Base-by-base conservation (phyloP, 2,113 vertebrate species). In the Lota lota region DNA sequence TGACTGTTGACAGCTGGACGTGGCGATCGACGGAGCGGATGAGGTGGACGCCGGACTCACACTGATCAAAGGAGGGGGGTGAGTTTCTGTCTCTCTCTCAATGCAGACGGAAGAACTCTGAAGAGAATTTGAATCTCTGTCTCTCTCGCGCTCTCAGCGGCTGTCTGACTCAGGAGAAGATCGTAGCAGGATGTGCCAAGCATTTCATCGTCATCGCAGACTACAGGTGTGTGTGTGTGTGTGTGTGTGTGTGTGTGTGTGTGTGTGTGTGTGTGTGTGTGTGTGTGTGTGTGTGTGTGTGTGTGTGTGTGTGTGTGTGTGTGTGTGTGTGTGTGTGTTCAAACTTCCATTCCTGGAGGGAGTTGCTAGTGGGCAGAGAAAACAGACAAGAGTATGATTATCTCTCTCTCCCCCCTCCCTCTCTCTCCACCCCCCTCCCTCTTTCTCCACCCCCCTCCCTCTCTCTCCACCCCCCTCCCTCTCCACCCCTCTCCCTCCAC, bases 1-100 rank as follows among this genome's bases (percentile, higher is more conserved):
- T 10, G 11, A 12, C 40, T 11, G 40, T 47, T 7, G 19, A 0
- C 91, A 99, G 97, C 92, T 99, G 8, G 95, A 99, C 0, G 93
- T 99, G 0, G 96, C 96, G 53, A 98, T 99, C 0, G 97, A 99
- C n/a, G 97, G 97, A 22, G 97, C 97, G 0, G 97, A 99, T 47
- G 97, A 99, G 82, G 97, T 99, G 60, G 97, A 99, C 68, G 84
- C 86, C 1, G 88, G 94, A 3, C 95, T 99, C 72, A 95, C 94
- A 15, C 91, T 99, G 83, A 99, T 99, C 76, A 99, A 99, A 93
- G 97, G 97, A 17, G 97, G 97, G 68, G 97, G 97, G 97, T 99
- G 91, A 96, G 95, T 47, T 1, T 47, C 40, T 47, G 40, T 47
- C 40, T 11, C 40, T 47, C 40, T 11, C 40, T 47, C 40, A 12